Evolutionary conservation across 2,888 invertebrate genomes (phyloP), one percentile per base, ranked within the genome.

Genomic region (Myathropa florea): DNA sequence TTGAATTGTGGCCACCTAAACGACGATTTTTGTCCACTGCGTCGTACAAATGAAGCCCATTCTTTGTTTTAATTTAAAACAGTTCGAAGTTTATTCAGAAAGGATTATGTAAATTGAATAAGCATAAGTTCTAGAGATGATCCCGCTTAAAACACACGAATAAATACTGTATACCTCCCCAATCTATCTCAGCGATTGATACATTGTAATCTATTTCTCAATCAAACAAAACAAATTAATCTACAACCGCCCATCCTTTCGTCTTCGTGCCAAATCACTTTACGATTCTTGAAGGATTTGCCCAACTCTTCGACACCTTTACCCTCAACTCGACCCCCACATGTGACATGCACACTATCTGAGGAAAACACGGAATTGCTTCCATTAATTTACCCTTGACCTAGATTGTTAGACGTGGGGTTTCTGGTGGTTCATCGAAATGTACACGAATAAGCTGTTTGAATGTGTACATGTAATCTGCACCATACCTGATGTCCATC

Each of bases 301-400:
- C 46, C 24, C 23, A 57, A 24, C 23, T n/a, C 4, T 46, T 14
- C 6, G 7, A 10, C 23, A 57, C 23, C 23, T 57, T 24, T 6
- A 12, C 12, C 24, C 14, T 10, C 14, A 24, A 3, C 57, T 1
- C 24, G 24, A 26, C 23, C 23, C n/a, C 3, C 24, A 24, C 57
- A 57, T 57, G 57, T 1, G 24, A 57, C 24, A 24, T 12, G 24
- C 24, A 24, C 12, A 18, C 18, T 18, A 46, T 24, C 12, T 24
- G 24, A 57, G 57, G 12, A 24, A 57, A 24, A 24, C 23, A 57
- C 23, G 24, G 24, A 24, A 24, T 57, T 30, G 21, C 36, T 36
- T 71, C 28, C 70, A 59, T 39, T 39, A 18, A 36, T 33, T 39
- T 12, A 70, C 59, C 70, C 68, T 68, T 68, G 68, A 57, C 68